Base-by-base conservation (phyloP, 1,140 invertebrate species). In the Palaemon carinicauda region DNA sequence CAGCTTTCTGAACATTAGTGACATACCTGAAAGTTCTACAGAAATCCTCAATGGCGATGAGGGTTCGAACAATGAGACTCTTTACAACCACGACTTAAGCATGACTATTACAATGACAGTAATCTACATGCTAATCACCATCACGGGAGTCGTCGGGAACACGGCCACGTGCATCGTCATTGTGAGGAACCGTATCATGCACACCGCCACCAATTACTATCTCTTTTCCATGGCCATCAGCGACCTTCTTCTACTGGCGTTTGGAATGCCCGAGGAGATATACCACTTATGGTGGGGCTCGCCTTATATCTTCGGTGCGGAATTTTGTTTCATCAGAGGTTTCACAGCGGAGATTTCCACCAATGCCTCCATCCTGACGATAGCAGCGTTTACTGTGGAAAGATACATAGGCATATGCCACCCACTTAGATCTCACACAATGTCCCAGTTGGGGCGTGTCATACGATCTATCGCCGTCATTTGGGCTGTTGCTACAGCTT, bases 341-440 rank as follows among this genome's bases (percentile, higher is more conserved):
- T 93, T 97, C 56, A 93, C 96, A 0, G 95, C 96, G 0, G 97
- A 98, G 91, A 97, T 96, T 5, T 97, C 97, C 0, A 96, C 96
- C 1, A 97, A 98, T 91, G 97, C 97, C 0, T 98, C 97, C 0
- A 96, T 99, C 0, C 92, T 99, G 69, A 97, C 96, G 10, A 98
- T 98, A 73, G 96, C 96, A 0, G 96, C 96, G 3, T 99, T 99
- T 92, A 99, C 98, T 0, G 94, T 98, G 7, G 98, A 99, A 91
- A 92, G 98, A 73, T 99, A 98, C 91, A 94, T 98, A 24, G 97
- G 97, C 19, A 98, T 99, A 89, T 98, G 97, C 91, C 95, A 98
- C 91, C 97, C 97, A 0, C 95, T 98, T 88, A 92, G 96, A 89
- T 95, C 96, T 0, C 96, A 98, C 90, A 96, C 95, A 1, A 95